These are phyloP conservation scores for Semicossyphus pulcher DNA, from an alignment of 2,113 vertebrate species.

Conservation along the genomic window DNA sequence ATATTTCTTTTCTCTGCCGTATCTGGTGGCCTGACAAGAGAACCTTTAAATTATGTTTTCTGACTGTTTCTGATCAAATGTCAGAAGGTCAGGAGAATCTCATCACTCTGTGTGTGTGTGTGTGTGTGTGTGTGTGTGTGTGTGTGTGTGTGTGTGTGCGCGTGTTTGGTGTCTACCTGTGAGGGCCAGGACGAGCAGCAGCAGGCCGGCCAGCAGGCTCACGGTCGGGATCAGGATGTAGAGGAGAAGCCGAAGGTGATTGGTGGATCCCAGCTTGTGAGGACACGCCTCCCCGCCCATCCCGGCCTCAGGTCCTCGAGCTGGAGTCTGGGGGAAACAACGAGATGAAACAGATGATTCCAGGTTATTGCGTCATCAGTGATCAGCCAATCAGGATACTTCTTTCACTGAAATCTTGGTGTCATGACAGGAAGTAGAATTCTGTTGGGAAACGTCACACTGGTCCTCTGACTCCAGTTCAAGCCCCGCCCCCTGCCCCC, in stretches of 20 bases:
- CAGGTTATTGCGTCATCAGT: neutral
- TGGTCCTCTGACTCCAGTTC: neutral
- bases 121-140: neutral
- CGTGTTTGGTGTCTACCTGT: conserved; percentile 51
- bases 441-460: neutral
- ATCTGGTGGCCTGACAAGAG: too few species aligned
- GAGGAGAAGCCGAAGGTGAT: conserved; percentile 63
- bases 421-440: neutral
- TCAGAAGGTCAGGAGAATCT: too few species aligned
- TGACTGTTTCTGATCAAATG: too few species aligned
- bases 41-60: too few species aligned
- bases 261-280: conserved; percentile 64
- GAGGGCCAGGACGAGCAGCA: conserved; percentile 64
- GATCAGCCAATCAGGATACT: neutral
- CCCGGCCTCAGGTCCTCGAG: conserved; percentile 32
- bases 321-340: conserved; percentile 27
- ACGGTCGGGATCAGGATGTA: conserved; percentile 71
- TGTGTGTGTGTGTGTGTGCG: conserved; percentile 16
- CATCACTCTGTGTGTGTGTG: neutral
- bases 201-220: conserved; percentile 64
- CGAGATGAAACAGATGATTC: neutral
- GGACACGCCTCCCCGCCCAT: conserved; percentile 66
- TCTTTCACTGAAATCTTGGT: neutral
- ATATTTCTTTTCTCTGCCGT: neutral
- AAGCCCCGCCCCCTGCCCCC: conserved; percentile 7